A percentile compares a stretch with the other conserved stretches of the same genome.
Conservation (phyloP, 2,797 vertebrate species). For the Karalla daura region DNA sequence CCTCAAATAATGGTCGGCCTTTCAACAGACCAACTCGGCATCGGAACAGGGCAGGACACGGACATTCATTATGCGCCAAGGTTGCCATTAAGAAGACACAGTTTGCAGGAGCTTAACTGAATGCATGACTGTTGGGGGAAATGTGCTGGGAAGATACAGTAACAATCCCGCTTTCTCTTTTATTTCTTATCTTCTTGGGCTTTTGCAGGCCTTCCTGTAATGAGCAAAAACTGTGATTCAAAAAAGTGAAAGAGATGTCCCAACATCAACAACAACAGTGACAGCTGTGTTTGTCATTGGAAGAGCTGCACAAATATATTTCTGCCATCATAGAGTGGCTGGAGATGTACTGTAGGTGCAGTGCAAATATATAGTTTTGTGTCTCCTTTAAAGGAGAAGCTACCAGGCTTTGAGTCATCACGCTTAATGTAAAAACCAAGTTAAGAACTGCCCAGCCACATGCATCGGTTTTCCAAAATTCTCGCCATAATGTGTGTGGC, state of each 20-base stretch:
- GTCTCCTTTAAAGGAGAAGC: not conserved
- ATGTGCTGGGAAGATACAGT: not conserved
- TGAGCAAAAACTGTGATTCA: not conserved
- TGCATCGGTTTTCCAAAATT: not conserved
- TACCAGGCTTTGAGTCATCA: not conserved
- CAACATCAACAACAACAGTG: too few relatives aligned
- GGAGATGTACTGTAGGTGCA: too few relatives aligned
- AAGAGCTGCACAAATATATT: not conserved
- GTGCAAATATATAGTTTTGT: not conserved
- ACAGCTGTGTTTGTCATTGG: not conserved
- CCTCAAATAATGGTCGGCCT: constrained; percentile 3
- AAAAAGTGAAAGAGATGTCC: not conserved
- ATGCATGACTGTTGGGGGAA: not conserved
- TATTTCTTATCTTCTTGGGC: not conserved
- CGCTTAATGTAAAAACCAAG: not conserved
- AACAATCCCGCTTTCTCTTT: too few relatives aligned
- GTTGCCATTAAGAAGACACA: not conserved
- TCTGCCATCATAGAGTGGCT: not conserved
- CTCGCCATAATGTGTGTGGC: not conserved
- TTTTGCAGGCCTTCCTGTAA: not conserved
- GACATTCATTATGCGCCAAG: not conserved
- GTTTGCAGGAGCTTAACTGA: not conserved
- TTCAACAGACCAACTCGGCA: not conserved
- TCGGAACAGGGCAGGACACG: not conserved
- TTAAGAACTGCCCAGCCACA: not conserved